phyloP scores from a whole-genome alignment of 2,113 vertebrate genomes.

The Candoia aspera region DNA sequence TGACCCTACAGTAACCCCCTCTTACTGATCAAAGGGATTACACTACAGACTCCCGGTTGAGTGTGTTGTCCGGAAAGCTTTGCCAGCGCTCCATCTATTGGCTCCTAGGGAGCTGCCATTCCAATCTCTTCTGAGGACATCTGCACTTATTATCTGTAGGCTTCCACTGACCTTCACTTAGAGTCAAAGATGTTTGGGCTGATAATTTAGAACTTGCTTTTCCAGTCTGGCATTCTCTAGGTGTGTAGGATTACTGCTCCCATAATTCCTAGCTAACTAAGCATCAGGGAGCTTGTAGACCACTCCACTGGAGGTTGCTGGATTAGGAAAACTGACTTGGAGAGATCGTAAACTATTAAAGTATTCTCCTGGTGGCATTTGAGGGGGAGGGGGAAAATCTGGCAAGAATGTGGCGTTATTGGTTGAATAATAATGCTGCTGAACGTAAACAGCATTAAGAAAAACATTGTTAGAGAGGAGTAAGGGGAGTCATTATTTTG shows the following conservation, averaged over 20 bases:
- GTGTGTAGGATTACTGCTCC: no score
- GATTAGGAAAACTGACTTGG: no score
- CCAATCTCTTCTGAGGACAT: neutral
- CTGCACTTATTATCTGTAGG: slow-evolving; percentile 18
- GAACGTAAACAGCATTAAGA: neutral
- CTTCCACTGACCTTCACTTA: slow-evolving; percentile 24
- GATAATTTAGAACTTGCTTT: neutral
- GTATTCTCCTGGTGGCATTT: neutral
- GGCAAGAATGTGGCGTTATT: neutral
- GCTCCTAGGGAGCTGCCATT: slow-evolving; percentile 15
- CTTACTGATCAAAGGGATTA: slow-evolving; percentile 71
- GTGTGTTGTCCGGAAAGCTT: slow-evolving; percentile 42
- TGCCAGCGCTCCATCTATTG: slow-evolving; percentile 31
- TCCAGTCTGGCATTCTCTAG: no score
- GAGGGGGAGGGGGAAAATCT: neutral
- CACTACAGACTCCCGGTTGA: slow-evolving; percentile 50
- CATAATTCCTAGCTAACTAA: no score
- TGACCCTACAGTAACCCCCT: slow-evolving; percentile 73
- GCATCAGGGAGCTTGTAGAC: no score
- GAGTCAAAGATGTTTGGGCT: slow-evolving; percentile 9
- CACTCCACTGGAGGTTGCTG: no score
- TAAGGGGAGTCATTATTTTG: neutral
- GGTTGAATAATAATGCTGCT: fast-evolving
- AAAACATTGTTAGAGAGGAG: neutral
- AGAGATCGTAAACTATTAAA: neutral